Base-by-base conservation (phyloP, 2,113 vertebrate genomes). In the Terrapene triunguis region DNA sequence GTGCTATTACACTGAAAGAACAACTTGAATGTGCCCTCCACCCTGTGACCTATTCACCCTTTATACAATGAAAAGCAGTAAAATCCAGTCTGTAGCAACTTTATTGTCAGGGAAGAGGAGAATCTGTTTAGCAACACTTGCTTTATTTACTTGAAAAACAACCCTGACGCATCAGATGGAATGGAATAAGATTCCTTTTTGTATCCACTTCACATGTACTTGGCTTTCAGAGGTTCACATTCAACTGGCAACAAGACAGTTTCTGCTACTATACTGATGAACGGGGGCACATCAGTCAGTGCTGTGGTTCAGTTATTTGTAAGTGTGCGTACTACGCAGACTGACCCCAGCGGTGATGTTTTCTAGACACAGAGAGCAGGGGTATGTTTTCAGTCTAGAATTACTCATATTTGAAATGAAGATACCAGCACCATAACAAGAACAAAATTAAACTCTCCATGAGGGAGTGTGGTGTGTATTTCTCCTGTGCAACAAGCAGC, bases 111-210 rank as follows among this genome's bases (percentile, higher is more conserved):
- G 57, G 92, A 92, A 95, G 88, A 92, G 84, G 90, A 62, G 93
- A 94, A 89, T 80, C 88, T 91, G 84, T 96, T 96, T 84, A 93
- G 89, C 89, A 89, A 78, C 62, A 50, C 1, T 2, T 24, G 32
- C 59, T 17, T 91, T 96, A 87, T 94, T 96, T 97, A 91, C 92
- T 88, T 95, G 93, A 85, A 94, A 91, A 95, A 74, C 91, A 96
- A 97, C 97, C 95, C 95, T 94, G 97, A 92, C 74, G 11, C 95
- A 89, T 95, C 95, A 94, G 89, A 82, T 96, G 94, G 80, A 94
- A 69, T 92, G 65, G 84, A 93, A 90, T 88, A 87, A 1, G 1
- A 44, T 92, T 13, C 50, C 29, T 76, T 79, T 91, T 76, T 92
- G 51, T 47, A 85, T 29, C 83, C 82, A 94, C 83, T 94, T 93